A percentile compares a stretch with the other conserved stretches of the same genome.
These are phyloP conservation scores for Epinotia ramella DNA, from an alignment of 2,888 invertebrate species.

Conservation along the genomic window DNA sequence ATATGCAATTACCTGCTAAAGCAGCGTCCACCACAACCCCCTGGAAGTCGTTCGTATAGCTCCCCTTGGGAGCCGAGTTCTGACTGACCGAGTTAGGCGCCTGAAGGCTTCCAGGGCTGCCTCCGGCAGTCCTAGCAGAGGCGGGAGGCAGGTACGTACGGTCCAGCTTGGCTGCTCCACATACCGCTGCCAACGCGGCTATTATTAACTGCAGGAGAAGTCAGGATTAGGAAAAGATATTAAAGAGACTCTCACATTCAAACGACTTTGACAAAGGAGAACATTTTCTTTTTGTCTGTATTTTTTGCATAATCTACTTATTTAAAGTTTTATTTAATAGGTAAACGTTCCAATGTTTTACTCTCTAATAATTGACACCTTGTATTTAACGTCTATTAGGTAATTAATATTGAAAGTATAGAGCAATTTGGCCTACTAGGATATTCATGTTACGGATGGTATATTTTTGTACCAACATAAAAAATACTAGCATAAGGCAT, in stretches of 20 bases:
- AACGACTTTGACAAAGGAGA: too few relatives aligned
- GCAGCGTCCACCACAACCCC: slow-evolving; percentile 79
- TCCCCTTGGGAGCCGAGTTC: slow-evolving; percentile 64
- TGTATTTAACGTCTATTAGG: too few relatives aligned
- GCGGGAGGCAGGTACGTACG: slow-evolving; percentile 70
- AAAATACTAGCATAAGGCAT: too few relatives aligned
- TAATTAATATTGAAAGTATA: too few relatives aligned
- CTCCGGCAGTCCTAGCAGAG: slow-evolving; percentile 71
- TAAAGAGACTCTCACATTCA: not conserved
- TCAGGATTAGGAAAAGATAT: slow-evolving; percentile 24
- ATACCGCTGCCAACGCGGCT: slow-evolving; percentile 72
- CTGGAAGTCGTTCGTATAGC: slow-evolving; percentile 70
- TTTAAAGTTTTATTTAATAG: too few relatives aligned
- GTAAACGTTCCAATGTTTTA: too few relatives aligned
- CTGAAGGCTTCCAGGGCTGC: slow-evolving; percentile 63
- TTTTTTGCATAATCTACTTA: too few relatives aligned
- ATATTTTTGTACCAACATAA: too few relatives aligned
- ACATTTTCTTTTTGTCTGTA: too few relatives aligned
- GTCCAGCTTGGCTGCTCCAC: slow-evolving; percentile 72
- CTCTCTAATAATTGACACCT: too few relatives aligned
- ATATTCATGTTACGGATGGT: too few relatives aligned
- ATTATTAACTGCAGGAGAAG: slow-evolving; percentile 63
- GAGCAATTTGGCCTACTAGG: too few relatives aligned
- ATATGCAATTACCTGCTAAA: slow-evolving; percentile 54
- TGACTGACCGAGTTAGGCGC: slow-evolving; percentile 61